phyloP scores from a whole-genome alignment of 2,113 vertebrate species.

The Gavialis gangeticus region DNA sequence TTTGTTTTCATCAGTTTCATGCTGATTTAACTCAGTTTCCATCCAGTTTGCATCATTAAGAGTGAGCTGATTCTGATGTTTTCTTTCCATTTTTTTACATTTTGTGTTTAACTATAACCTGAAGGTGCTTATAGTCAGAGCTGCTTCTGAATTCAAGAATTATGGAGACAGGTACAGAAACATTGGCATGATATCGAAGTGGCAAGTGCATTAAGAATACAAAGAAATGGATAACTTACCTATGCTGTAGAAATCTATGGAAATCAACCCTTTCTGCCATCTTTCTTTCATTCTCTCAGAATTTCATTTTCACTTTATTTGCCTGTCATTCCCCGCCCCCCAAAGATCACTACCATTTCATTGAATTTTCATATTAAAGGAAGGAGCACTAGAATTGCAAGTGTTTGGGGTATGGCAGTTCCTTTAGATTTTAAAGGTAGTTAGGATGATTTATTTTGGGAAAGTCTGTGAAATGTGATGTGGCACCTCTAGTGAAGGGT shows the following conservation, averaged over 20 bases:
- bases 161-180: not conserved
- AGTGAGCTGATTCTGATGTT: no score
- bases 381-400: not conserved
- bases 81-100: no score
- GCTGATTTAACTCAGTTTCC: no score
- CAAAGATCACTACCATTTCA: no score
- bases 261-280: not conserved
- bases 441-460: not conserved
- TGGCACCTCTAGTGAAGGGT: not conserved
- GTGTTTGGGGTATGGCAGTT: not conserved
- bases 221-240: not conserved
- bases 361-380: not conserved
- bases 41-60: no score
- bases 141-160: rapidly evolving
- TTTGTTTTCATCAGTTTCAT: no score
- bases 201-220: not conserved
- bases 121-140: not conserved
- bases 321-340: not conserved
- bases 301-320: not conserved
- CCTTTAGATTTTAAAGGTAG: not conserved
- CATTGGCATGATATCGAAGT: not conserved
- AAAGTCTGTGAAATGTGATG: not conserved
- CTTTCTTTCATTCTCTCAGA: not conserved
- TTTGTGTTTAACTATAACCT: no score
- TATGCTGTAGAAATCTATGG: not conserved